These are phyloP conservation scores for Porites lutea DNA, from an alignment of 64 coral and sea anemone species.

Conservation along the genomic window DNA sequence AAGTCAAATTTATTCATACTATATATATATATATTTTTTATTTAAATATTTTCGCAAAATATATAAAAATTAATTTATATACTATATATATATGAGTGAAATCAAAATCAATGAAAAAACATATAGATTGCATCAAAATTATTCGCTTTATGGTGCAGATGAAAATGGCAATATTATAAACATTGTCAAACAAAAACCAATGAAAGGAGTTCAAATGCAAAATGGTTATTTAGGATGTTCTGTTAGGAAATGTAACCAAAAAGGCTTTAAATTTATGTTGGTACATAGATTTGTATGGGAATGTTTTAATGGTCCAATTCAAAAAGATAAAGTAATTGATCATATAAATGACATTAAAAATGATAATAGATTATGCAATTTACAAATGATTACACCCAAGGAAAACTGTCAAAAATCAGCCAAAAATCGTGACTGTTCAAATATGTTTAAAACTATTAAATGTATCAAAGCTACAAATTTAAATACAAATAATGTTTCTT, in stretches of 20 bases:
- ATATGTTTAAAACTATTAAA: too few species aligned
- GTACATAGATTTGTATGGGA: slow-evolving; percentile 10
- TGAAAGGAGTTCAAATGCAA: neutral
- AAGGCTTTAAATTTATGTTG: neutral
- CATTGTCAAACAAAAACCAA: neutral
- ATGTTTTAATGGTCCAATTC: neutral
- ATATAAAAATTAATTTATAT: neutral
- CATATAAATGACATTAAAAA: slow-evolving; percentile 23
- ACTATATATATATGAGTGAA: slow-evolving; percentile 25
- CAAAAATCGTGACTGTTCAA: too few species aligned
- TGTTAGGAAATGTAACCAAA: neutral
- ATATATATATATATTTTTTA: too few species aligned
- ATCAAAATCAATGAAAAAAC: neutral
- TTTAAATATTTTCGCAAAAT: too few species aligned
- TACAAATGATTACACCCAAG: neutral
- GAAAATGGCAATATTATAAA: neutral
- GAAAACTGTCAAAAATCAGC: too few species aligned
- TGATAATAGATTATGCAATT: slow-evolving; percentile 24
- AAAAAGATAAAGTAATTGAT: neutral
- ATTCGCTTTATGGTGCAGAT: neutral
- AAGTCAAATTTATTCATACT: too few species aligned
- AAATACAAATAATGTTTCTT: too few species aligned
- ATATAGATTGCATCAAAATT: neutral
- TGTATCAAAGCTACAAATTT: too few species aligned
- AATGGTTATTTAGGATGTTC: neutral